Conservation (phyloP, 1,140 invertebrate species). For the Trichomalopsis sarcophagae region DNA sequence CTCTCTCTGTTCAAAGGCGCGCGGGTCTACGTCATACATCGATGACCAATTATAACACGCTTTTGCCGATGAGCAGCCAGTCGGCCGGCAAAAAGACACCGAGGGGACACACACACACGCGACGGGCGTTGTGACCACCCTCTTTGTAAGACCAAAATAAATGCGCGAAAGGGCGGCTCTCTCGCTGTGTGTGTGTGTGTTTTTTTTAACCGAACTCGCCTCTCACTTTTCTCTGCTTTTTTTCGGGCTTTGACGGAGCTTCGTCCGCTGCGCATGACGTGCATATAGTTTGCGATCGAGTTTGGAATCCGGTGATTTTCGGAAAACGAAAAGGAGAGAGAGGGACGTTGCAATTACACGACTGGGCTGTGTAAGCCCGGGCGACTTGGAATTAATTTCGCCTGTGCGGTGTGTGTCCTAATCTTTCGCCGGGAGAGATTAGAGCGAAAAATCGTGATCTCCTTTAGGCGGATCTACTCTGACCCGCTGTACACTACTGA, state of each 20-base stretch:
- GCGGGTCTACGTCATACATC: constrained; percentile 35
- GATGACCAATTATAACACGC: constrained; percentile 44
- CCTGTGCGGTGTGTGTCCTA: constrained; percentile 20
- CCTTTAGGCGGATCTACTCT: constrained; percentile 47
- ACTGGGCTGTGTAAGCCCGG: neutral
- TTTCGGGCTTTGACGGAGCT: neutral
- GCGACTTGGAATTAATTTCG: neutral
- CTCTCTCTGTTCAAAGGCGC: constrained; percentile 23
- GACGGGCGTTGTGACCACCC: neutral
- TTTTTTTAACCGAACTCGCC: neutral
- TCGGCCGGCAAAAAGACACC: neutral
- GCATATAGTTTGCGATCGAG: neutral
- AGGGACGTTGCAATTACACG: constrained; percentile 45
- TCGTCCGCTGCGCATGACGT: too few species aligned
- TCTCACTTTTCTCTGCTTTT: neutral
- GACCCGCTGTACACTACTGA: neutral
- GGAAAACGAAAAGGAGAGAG: neutral
- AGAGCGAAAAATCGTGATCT: constrained; percentile 61
- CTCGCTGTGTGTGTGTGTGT: neutral
- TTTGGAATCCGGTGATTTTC: constrained; percentile 5
- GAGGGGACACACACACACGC: neutral
- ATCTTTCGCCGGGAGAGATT: constrained; percentile 57
- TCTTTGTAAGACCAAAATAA: constrained; percentile 18
- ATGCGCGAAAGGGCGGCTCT: neutral
- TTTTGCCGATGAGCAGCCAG: constrained; percentile 40